Percentiles rank a stretch among this genome's conserved stretches.
phyloP scores from a whole-genome alignment of 1,140 invertebrate genomes.

The Diabrotica undecimpunctata region DNA sequence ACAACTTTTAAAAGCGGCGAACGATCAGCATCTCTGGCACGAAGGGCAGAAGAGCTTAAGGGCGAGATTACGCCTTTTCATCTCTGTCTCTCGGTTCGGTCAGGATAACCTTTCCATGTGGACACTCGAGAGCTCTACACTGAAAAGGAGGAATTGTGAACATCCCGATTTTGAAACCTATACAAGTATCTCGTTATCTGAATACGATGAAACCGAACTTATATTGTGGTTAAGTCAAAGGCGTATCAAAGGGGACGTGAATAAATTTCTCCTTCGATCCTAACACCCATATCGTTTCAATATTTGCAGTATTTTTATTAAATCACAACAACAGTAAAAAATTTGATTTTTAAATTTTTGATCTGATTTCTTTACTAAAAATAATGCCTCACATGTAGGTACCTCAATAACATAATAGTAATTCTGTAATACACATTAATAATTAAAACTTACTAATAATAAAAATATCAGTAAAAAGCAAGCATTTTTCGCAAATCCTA shows the following conservation, averaged over 20 bases:
- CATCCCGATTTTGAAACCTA: constrained; percentile 30
- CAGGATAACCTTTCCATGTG: constrained; percentile 20
- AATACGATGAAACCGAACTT: constrained; percentile 11
- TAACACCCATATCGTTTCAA: no score
- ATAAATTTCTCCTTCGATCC: no score
- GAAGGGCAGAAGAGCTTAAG: constrained; percentile 9
- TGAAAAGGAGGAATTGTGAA: constrained; percentile 28
- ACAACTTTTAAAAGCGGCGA: constrained; percentile 19
- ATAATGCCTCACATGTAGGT: no score
- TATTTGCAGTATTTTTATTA: no score
- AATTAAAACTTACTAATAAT: no score
- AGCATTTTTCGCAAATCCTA: no score
- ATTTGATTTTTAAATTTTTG: no score
- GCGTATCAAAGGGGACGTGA: not conserved
- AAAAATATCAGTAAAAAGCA: no score
- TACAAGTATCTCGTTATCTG: constrained; percentile 32
- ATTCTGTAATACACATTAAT: no score
- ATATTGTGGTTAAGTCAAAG: not conserved
- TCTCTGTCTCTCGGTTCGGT: constrained; percentile 10
- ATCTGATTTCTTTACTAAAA: no score
- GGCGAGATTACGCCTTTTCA: constrained; percentile 5
- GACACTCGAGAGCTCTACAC: constrained; percentile 25
- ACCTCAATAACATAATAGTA: no score
- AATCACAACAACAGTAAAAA: no score
- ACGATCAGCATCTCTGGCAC: not conserved